Evolutionary conservation across 2,797 vertebrate genomes (phyloP), one percentile per base, ranked within the genome.

Genomic region (Bothrops alternatus): DNA sequence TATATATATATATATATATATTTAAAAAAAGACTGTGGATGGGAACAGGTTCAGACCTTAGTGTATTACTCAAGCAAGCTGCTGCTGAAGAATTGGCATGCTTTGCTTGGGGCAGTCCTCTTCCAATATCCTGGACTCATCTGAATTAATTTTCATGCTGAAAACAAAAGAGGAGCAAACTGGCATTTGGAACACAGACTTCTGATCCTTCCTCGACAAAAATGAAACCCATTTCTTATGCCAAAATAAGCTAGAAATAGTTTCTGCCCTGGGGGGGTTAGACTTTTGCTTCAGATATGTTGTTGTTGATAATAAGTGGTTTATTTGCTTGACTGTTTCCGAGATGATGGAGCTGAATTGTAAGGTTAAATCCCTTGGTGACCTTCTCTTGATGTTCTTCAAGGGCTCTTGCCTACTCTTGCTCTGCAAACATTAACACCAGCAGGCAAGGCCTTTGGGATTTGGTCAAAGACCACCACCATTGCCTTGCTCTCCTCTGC

Each of bases 141-240:
- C 94, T 96, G 93, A 90, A 90, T 94, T 93, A 93, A 23, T 63
- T 94, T 73, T 47, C 2, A 28, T 60, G 47, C 82, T 69, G 3
- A 26, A 42, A 86, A 90, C 93, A 50, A 89, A 94, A 73, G 90
- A 95, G 91, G 23, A 32, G 4, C 86, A 93, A 86, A 89, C 90
- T 26, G 85, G 94, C 92, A 90, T 94, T 94, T 94, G 82, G 90
- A n/a, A 93, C 37, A 78, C 85, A 95, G 94, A 65, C 91, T 95
- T 10, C 3, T 0, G n/a, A 92, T 94, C 95, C 90, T 96, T 96
- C 96, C 90, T 93, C 92, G 65, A 18, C 14, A 32, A 13, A 32
- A 32, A 69, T 32, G n/a, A 69, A 69, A 18, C 13, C 2, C 14
- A 32, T 69, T 69, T 69, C 6, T 16, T 6, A 18, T 69, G 65